Base-by-base conservation (phyloP, 2,113 vertebrate species). In the Microcebus tavaratra region DNA sequence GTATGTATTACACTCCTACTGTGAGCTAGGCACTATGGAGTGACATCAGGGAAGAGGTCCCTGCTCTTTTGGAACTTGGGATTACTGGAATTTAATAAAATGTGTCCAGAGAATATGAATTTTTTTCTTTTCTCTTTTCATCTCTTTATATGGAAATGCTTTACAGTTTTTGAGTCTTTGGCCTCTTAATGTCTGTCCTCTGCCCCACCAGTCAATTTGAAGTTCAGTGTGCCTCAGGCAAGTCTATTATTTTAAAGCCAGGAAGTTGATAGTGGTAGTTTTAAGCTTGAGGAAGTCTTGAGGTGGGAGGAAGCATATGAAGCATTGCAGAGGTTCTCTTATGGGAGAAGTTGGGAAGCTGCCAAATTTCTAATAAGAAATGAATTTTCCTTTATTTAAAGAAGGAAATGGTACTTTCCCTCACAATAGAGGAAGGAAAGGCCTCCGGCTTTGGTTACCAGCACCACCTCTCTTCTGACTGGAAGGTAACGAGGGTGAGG, bases 351-450 rank as follows among this genome's bases (percentile, higher is more conserved):
- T 65, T 97, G 97, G 93, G 20, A 20, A 91, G 25, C 50, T 83
- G 91, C 90, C 95, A 97, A n/a, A 9, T 59, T 53, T 88, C 91
- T 83, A 73, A 85, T 36, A 45, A 90, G 85, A 95, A 92, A 79
- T 89, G 79, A 83, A 90, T 84, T 36, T 55, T 31, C 50, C 29
- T 96, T 90, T 97, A 83, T 63, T 83, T 76, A 25, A 63, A 95
- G 89, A 91, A 91, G 79, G 87, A 96, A 97, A 68, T 59, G 73
- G 21, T 14, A 72, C 55, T 93, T 94, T 91, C 91, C 91, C 79
- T 84, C 61, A 53, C 55, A 39, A 36, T 34, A 55, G 50, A 63
- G 57, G 76, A 88, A 84, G 39, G 88, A 68, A 65, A 93, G 39
- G 48, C 57, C 8, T 76, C 5, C 4, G n/a, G 27, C 34, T 55